A percentile compares a stretch with the other conserved stretches of the same genome.
Conservation (phyloP, 2,797 vertebrate species). For the Eospalax fontanierii region DNA sequence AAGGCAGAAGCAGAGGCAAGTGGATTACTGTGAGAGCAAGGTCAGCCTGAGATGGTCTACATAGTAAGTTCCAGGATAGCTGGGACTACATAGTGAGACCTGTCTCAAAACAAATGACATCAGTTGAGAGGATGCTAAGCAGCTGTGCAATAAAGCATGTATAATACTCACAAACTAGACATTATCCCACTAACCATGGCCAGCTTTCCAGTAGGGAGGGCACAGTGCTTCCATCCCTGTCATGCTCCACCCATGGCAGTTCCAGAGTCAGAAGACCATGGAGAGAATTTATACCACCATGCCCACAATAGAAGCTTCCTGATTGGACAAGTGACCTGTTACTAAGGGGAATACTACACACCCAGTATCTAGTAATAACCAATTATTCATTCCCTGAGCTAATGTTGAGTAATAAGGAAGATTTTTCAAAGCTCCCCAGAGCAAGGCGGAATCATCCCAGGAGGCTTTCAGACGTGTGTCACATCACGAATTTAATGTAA, state of each 20-base stretch:
- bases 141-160: constrained; percentile 15
- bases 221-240: background rate
- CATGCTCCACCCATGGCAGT: background rate
- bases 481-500: background rate
- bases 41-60: too few species aligned
- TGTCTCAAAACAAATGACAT: background rate
- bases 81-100: too few species aligned
- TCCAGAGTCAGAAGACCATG: background rate
- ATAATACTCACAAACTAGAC: background rate
- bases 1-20: too few species aligned
- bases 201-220: background rate
- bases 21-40: too few species aligned
- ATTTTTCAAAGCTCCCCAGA: background rate
- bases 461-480: background rate
- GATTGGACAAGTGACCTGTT: background rate
- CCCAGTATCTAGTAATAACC: background rate
- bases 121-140: constrained; percentile 5
- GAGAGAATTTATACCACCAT: background rate
- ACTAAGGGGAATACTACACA: background rate
- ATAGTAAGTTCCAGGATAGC: too few species aligned
- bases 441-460: background rate
- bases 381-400: constrained; percentile 4
- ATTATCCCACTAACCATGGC: background rate
- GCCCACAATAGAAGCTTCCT: background rate
- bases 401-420: constrained; percentile 12